Evolutionary conservation across 2,888 invertebrate genomes (phyloP).

Genomic region (Alloscopus bannaensis): DNA sequence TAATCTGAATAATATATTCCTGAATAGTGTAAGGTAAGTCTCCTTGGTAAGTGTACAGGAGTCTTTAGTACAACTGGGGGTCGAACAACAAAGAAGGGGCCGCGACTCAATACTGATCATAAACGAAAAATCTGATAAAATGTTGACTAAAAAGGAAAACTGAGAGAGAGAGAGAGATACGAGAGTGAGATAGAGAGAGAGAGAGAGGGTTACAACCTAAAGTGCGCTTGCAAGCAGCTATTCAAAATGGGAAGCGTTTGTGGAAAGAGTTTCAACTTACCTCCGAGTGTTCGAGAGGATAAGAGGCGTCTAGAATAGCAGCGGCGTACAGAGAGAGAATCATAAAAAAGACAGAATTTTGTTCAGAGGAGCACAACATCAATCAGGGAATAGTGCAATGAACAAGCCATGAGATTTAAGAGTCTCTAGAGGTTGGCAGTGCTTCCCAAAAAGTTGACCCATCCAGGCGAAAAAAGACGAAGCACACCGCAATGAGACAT

Average conservation of each 20-base stretch:
- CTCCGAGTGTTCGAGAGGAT: slow-evolving; percentile 74
- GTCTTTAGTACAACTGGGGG: slow-evolving; percentile 15
- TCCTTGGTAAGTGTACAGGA: slow-evolving; percentile 11
- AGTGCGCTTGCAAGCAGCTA: slow-evolving; percentile 70
- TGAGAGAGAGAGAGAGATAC: slow-evolving; percentile 82
- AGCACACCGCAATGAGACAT: slow-evolving; percentile 73
- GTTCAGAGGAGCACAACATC: slow-evolving; percentile 73
- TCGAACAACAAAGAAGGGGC: slow-evolving; percentile 35
- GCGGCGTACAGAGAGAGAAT: slow-evolving; percentile 74
- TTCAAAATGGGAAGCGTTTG: slow-evolving; percentile 73
- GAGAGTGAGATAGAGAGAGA: no score
- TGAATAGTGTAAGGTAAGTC: no score
- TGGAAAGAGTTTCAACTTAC: slow-evolving; percentile 73
- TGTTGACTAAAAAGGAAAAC: slow-evolving; percentile 74
- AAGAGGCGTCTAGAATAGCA: slow-evolving; percentile 73
- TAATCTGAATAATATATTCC: no score
- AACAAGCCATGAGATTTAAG: slow-evolving; percentile 70
- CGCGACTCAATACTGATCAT: slow-evolving; percentile 7
- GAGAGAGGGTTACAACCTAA: slow-evolving; percentile 53
- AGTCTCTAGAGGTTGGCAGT: slow-evolving; percentile 71
- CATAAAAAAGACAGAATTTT: slow-evolving; percentile 73
- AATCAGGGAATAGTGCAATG: slow-evolving; percentile 72
- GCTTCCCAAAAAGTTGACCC: slow-evolving; percentile 68
- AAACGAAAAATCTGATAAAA: slow-evolving; percentile 24
- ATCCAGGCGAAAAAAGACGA: slow-evolving; percentile 68